Conservation (phyloP, 2,113 vertebrate species). For the Prietella phreatophila region DNA sequence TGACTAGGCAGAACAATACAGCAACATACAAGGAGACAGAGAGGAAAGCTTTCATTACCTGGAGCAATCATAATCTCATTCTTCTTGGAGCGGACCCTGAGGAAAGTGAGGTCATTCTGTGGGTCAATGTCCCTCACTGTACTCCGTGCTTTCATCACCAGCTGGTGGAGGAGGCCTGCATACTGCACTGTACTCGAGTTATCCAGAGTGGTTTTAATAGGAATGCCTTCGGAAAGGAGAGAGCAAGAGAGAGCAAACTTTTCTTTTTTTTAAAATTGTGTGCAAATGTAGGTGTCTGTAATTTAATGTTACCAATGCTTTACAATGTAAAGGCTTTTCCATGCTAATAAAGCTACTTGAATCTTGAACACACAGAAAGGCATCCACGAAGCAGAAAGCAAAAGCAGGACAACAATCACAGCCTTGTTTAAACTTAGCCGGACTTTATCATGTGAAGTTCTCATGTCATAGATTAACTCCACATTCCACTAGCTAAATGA, state of each 20-base stretch:
- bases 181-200: slow-evolving; percentile 88
- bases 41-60: slow-evolving; percentile 70
- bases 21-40: neutral
- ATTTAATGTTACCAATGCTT: no score
- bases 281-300: no score
- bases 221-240: slow-evolving; percentile 77
- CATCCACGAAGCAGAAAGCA: neutral
- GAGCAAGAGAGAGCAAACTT: neutral
- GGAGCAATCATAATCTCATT: slow-evolving; percentile 97
- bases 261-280: no score
- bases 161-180: slow-evolving; percentile 85
- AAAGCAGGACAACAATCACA: neutral
- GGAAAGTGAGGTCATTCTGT: slow-evolving; percentile 94
- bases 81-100: slow-evolving; percentile 93
- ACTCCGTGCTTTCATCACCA: slow-evolving; percentile 87
- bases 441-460: neutral
- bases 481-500: neutral
- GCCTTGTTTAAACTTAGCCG: slow-evolving; percentile 8
- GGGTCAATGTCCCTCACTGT: slow-evolving; percentile 88
- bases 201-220: slow-evolving; percentile 92
- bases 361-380: neutral
- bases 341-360: no score
- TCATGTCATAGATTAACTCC: neutral
- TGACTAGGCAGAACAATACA: neutral
- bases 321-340: no score